phyloP scores from a whole-genome alignment of 2,113 vertebrate genomes.

The Corythaeola cristata region DNA sequence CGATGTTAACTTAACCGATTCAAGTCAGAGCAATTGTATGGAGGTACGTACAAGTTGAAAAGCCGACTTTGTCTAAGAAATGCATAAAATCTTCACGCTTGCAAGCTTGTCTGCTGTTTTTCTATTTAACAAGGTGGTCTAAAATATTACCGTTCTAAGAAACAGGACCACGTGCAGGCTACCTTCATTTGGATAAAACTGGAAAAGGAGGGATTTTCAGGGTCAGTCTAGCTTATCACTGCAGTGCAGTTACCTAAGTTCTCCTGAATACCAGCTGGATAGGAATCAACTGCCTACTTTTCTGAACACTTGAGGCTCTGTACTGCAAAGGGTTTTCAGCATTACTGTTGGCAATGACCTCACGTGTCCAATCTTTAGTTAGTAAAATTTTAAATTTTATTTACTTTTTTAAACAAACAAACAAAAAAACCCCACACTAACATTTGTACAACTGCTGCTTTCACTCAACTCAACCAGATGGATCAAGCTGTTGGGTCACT shows the following conservation, averaged over 20 bases:
- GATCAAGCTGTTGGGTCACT: not conserved
- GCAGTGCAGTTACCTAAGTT: not conserved
- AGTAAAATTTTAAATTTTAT: not conserved
- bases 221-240: not conserved
- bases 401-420: too few relatives aligned
- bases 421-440: not conserved
- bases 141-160: not conserved
- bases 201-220: not conserved
- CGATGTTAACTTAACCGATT: not conserved
- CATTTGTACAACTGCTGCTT: not conserved
- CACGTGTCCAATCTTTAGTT: not conserved
- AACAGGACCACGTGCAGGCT: not conserved
- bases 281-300: not conserved
- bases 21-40: not conserved
- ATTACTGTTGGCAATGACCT: not conserved
- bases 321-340: not conserved
- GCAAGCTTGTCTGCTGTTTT: not conserved
- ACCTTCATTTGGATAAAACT: not conserved
- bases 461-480: not conserved
- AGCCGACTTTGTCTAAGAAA: not conserved
- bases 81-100: not conserved
- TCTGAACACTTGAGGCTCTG: not conserved
- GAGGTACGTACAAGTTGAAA: not conserved
- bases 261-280: not conserved
- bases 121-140: not conserved